These are phyloP conservation scores for Eupithecia dodoneata DNA, from an alignment of 2,888 invertebrate species.

Conservation along the genomic window DNA sequence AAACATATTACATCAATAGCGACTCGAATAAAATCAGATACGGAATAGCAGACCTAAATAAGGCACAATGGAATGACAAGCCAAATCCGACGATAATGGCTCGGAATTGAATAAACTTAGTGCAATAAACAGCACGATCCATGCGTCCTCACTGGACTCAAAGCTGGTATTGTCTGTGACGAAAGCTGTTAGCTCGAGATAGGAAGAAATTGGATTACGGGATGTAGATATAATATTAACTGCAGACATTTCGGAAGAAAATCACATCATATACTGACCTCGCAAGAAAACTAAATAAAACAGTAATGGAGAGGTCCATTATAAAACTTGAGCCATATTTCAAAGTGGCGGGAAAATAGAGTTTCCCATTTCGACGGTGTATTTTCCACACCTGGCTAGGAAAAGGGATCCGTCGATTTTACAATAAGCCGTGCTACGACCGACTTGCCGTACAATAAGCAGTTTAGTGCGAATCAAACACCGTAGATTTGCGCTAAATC, in stretches of 20 bases:
- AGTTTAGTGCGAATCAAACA: slow-evolving; percentile 59
- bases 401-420: slow-evolving; percentile 62
- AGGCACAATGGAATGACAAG: slow-evolving; percentile 49
- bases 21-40: slow-evolving; percentile 47
- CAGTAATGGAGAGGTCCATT: slow-evolving; percentile 19
- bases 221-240: neutral
- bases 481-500: slow-evolving; percentile 48
- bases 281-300: neutral
- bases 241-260: neutral
- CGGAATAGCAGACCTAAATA: slow-evolving; percentile 53
- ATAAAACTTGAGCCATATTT: slow-evolving; percentile 43
- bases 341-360: slow-evolving; percentile 57
- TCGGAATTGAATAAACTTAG: slow-evolving; percentile 54
- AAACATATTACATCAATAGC: slow-evolving; percentile 38
- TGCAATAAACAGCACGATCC: slow-evolving; percentile 44
- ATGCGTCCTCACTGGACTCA: slow-evolving; percentile 30
- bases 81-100: slow-evolving; percentile 64
- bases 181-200: slow-evolving; percentile 20
- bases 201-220: slow-evolving; percentile 11
- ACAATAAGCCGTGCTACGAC: slow-evolving; percentile 68
- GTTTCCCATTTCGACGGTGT: slow-evolving; percentile 58
- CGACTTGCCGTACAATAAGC: slow-evolving; percentile 58
- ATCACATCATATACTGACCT: neutral
- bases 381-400: slow-evolving; percentile 57
- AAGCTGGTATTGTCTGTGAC: slow-evolving; percentile 38